phyloP scores from a whole-genome alignment of 2,888 invertebrate species.

The Phoenoteleia sp. region DNA sequence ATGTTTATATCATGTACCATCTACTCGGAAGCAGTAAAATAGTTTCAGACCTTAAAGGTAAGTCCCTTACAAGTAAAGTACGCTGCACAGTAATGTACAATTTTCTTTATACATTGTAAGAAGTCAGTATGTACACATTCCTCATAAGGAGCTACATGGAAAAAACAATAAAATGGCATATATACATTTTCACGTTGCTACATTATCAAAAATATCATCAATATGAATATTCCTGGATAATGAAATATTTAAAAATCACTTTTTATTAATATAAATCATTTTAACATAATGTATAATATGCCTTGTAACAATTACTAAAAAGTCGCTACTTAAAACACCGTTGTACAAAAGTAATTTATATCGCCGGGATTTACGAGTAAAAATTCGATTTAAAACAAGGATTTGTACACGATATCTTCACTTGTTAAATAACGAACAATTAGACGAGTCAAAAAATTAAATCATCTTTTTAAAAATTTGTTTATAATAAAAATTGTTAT shows the following conservation, averaged over 20 bases:
- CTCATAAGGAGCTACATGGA: not conserved
- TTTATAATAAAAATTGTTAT: too few species aligned
- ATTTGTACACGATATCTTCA: not conserved
- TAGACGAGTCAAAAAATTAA: not conserved
- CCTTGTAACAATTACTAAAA: not conserved
- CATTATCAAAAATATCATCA: not conserved
- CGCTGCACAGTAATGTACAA: conserved; percentile 52
- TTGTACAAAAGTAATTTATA: not conserved
- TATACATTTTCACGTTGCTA: not conserved
- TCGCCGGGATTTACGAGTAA: not conserved
- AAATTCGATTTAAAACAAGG: not conserved
- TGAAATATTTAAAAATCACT: not conserved
- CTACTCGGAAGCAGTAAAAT: conserved; percentile 40
- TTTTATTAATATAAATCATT: too few species aligned
- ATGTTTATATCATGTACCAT: not conserved
- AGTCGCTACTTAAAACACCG: not conserved
- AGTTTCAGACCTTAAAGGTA: conserved; percentile 22
- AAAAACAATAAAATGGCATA: conserved; percentile 20
- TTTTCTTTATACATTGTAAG: conserved; percentile 44
- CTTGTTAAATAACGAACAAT: not conserved
- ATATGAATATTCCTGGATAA: not conserved
- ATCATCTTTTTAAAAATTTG: too few species aligned
- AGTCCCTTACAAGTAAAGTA: conserved; percentile 40
- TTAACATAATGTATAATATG: not conserved
- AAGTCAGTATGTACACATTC: conserved; percentile 35